These are phyloP conservation scores for Horisme vitalbata DNA, from an alignment of 2,888 invertebrate genomes.

Conservation along the genomic window DNA sequence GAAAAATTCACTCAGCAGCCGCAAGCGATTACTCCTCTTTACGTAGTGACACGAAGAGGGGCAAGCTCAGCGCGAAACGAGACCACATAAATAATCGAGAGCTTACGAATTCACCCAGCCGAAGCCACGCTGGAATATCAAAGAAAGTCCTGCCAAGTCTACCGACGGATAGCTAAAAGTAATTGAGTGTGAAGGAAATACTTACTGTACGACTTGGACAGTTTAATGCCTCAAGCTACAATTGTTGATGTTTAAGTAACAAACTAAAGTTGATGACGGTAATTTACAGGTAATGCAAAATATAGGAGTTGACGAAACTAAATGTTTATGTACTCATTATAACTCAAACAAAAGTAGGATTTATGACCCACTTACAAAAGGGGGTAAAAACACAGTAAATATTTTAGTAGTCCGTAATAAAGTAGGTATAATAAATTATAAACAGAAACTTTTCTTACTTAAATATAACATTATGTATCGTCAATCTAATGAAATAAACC, in stretches of 20 bases:
- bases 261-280: slow-evolving; percentile 12
- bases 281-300: too few species aligned
- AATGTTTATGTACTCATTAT: too few species aligned
- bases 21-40: slow-evolving; percentile 73
- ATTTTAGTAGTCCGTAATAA: too few species aligned
- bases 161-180: slow-evolving; percentile 62
- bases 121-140: slow-evolving; percentile 52
- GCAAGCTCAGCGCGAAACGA: slow-evolving; percentile 47
- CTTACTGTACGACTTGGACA: slow-evolving; percentile 25
- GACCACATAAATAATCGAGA: slow-evolving; percentile 74
- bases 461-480: too few species aligned
- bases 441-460: too few species aligned
- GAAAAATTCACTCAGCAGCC: slow-evolving; percentile 73
- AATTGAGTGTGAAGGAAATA: slow-evolving; percentile 50
- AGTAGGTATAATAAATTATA: too few species aligned
- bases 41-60: slow-evolving; percentile 61
- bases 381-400: too few species aligned
- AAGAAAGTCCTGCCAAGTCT: slow-evolving; percentile 61
- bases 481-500: background rate
- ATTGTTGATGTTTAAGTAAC: slow-evolving; percentile 23
- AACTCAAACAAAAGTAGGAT: too few species aligned
- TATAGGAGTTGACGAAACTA: too few species aligned
- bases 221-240: slow-evolving; percentile 26
- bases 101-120: slow-evolving; percentile 66
- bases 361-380: too few species aligned